Base-by-base conservation (phyloP, 1,140 invertebrate genomes). In the Drosophila miranda region DNA sequence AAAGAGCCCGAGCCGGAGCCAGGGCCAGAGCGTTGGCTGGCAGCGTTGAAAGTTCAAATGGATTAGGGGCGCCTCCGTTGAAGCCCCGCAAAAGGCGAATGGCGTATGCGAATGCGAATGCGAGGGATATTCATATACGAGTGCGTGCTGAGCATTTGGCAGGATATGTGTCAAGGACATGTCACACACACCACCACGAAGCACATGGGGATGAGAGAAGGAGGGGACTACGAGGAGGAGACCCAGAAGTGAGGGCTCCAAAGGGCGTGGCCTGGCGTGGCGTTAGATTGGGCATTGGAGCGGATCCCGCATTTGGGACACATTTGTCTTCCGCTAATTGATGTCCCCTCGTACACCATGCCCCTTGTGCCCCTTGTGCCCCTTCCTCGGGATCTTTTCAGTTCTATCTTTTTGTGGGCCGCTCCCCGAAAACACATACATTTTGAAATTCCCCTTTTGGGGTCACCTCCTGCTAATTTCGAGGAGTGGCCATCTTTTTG, bases 111-210 rank as follows among this genome's bases (percentile, higher is more conserved):
- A 41, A 16, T 16, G 16, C 3, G 34, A 38, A 38, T 42, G 53
- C 38, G 50, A 41, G 45, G 30, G 30, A 55, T n/a, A 53, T 43
- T 43, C 34, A 53, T 28, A 26, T 41, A 56, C 38, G 72, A 61
- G 61, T 78, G 75, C 75, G 78, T 82, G 78, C 69, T 57, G 63
- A 78, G 74, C 54, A 51, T 73, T 60, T 66, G 46, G 49, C 26
- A 59, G 69, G 64, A 86, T 81, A 87, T 86, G 82, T 86, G 81
- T 86, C 81, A 86, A 86, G 81, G 81, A 86, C 81, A 84, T 63
- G 61, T 55, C 70, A 34, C 30, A 34, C 30, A 11, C 23, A 26
- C 23, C 23, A 26, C 23, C 0, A 9, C 30, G 11, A 38, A 4
- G 34, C 34, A 11, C 34, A 4, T 0, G 34, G 11, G 11, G 11